Evolutionary conservation across 2,888 invertebrate species (phyloP).

Genomic region (Philhelius pedissequus): DNA sequence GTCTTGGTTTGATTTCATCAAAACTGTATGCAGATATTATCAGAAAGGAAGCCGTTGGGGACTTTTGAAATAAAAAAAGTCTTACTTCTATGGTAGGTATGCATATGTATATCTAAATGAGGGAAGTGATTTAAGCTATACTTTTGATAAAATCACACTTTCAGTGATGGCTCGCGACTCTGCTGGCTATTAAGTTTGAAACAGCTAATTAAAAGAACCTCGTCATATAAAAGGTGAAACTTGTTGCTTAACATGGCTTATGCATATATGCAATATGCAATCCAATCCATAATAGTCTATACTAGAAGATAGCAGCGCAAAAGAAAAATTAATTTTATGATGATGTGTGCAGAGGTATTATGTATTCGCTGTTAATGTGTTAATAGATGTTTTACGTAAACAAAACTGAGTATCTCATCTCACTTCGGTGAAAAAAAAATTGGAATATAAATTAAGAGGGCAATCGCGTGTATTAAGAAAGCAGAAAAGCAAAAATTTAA

Average conservation of each 20-base stretch:
- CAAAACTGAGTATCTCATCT: no score
- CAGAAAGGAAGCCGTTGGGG: slow-evolving; percentile 12
- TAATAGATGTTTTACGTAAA: no score
- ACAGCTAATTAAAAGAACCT: not conserved
- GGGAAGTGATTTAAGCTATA: not conserved
- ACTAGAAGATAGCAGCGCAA: not conserved
- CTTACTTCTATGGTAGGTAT: no score
- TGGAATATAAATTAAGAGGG: no score
- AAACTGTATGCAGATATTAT: not conserved
- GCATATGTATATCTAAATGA: no score
- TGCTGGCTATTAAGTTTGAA: not conserved
- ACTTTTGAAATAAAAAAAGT: not conserved
- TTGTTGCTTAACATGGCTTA: not conserved
- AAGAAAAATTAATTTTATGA: not conserved
- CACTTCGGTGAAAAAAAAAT: no score
- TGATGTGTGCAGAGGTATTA: no score
- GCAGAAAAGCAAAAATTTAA: no score
- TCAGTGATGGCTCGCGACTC: not conserved
- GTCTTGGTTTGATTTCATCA: slow-evolving; percentile 21
- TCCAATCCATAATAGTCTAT: not conserved
- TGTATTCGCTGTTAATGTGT: no score
- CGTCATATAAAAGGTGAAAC: not conserved
- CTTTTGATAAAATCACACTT: not conserved
- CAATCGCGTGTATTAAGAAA: no score
- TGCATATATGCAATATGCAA: not conserved